These are phyloP conservation scores for Formica aserva DNA, from an alignment of 2,888 invertebrate species.

Conservation along the genomic window DNA sequence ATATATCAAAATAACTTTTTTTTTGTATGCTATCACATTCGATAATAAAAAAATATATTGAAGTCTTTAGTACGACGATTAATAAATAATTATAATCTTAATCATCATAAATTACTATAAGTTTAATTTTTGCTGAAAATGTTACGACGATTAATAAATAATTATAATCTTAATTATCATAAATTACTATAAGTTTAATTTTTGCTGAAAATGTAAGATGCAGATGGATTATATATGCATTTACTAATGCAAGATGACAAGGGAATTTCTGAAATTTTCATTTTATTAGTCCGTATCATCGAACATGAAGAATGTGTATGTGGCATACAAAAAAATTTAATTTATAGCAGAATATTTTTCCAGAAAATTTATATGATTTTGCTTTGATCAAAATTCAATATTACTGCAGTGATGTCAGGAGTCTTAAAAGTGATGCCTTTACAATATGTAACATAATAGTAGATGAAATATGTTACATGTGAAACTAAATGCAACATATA, in stretches of 20 bases:
- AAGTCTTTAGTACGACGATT: too few relatives aligned
- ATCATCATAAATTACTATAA: too few relatives aligned
- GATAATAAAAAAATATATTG: neutral
- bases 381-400: neutral
- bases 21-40: neutral
- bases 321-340: neutral
- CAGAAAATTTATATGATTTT: neutral
- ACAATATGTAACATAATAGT: neutral
- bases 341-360: neutral
- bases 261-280: neutral
- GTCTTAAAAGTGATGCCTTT: neutral
- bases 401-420: neutral
- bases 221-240: too few relatives aligned
- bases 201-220: too few relatives aligned
- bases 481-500: neutral
- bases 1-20: too few relatives aligned
- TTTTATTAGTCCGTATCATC: neutral
- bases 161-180: too few relatives aligned
- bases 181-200: too few relatives aligned
- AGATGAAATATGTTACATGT: neutral
- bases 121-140: too few relatives aligned
- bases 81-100: too few relatives aligned
- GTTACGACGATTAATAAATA: too few relatives aligned
- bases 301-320: neutral
- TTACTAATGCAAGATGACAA: neutral